phyloP scores from a whole-genome alignment of 2,113 vertebrate species.

The Xyrauchen texanus region DNA sequence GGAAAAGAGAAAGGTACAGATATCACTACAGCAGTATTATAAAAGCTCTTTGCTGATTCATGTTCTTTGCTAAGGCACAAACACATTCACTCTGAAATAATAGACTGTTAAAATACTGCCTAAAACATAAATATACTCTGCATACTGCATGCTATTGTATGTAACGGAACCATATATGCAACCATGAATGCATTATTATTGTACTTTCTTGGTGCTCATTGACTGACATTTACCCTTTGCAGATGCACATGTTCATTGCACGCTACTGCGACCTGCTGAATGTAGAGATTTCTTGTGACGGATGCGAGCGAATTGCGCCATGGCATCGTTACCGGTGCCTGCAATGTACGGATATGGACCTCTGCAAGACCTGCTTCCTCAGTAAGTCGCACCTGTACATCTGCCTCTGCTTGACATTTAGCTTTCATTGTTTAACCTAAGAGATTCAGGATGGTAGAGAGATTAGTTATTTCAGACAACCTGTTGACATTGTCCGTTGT shows the following conservation, averaged over 20 bases:
- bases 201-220: neutral
- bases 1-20: slow-evolving; percentile 89
- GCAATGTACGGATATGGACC: slow-evolving; percentile 96
- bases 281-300: slow-evolving; percentile 95
- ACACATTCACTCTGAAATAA: neutral
- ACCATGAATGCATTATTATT: neutral
- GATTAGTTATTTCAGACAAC: no score
- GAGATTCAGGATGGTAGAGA: neutral
- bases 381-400: slow-evolving; percentile 73
- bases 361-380: slow-evolving; percentile 96
- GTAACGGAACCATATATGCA: no score
- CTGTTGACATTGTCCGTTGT: no score
- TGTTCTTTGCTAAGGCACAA: neutral
- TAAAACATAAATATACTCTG: no score
- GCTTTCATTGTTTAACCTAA: neutral
- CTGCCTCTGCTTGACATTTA: neutral
- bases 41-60: neutral
- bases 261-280: slow-evolving; percentile 95
- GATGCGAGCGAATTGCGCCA: slow-evolving; percentile 92
- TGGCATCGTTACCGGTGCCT: slow-evolving; percentile 97
- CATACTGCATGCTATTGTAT: no score
- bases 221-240: neutral
- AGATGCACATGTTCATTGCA: slow-evolving; percentile 99
- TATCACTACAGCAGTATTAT: neutral
- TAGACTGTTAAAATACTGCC: neutral